phyloP scores from a whole-genome alignment of 2,888 invertebrate species.

The Pediacus dermestoides region DNA sequence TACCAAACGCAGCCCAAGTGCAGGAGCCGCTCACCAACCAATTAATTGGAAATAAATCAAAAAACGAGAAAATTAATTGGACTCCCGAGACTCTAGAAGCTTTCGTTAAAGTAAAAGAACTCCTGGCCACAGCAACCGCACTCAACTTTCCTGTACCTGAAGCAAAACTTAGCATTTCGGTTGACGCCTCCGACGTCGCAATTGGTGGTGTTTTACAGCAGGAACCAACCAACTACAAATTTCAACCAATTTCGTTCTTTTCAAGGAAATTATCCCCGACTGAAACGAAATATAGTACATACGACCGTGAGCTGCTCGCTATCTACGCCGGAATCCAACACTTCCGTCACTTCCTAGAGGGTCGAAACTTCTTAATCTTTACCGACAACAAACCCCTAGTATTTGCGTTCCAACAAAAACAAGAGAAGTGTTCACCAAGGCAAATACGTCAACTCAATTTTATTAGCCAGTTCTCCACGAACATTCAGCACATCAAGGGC shows the following conservation, averaged over 20 bases:
- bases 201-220: slow-evolving; percentile 18
- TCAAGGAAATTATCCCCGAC: slow-evolving; percentile 35
- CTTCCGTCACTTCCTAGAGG: slow-evolving; percentile 11
- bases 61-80: slow-evolving; percentile 26
- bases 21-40: slow-evolving; percentile 14
- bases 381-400: slow-evolving; percentile 42
- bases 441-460: slow-evolving; percentile 37
- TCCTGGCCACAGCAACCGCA: slow-evolving; percentile 14
- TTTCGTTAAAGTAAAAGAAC: slow-evolving; percentile 15
- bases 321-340: slow-evolving; percentile 6
- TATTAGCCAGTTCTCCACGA: slow-evolving; percentile 36
- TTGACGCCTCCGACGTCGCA: slow-evolving; percentile 40
- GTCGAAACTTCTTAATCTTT: neutral
- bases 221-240: too few species aligned
- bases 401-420: slow-evolving; percentile 35
- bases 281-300: slow-evolving; percentile 35
- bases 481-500: slow-evolving; percentile 36
- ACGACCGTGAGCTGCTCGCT: too few species aligned
- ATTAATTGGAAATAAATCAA: slow-evolving; percentile 18
- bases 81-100: slow-evolving; percentile 9
- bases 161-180: slow-evolving; percentile 31
- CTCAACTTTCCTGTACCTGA: slow-evolving; percentile 16
- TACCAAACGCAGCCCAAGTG: slow-evolving; percentile 17
- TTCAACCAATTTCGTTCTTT: slow-evolving; percentile 42
- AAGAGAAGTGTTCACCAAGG: slow-evolving; percentile 34